Evolutionary conservation across 2,888 invertebrate species (phyloP).

Genomic region (Mesorhabditis sp.): DNA sequence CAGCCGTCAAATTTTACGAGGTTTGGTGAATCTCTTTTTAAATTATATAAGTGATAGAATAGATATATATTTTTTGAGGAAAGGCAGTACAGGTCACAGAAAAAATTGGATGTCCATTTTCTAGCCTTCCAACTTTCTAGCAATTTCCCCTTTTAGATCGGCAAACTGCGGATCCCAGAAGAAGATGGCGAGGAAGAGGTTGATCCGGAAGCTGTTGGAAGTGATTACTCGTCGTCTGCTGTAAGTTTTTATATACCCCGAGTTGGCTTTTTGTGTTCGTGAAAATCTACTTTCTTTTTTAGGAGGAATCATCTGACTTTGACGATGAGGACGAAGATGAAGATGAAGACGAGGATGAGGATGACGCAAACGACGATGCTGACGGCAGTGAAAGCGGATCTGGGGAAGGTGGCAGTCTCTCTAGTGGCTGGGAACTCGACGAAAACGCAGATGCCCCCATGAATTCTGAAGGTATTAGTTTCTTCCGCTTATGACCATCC

Average conservation of each 20-base stretch:
- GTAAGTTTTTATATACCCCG: no score
- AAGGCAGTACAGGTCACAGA: no score
- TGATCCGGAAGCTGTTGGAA: no score
- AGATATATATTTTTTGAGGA: no score
- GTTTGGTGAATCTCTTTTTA: neutral
- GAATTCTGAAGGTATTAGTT: neutral
- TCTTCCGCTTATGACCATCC: constrained; percentile 20
- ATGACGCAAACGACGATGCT: neutral
- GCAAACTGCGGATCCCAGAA: constrained; percentile 69
- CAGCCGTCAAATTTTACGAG: constrained; percentile 16
- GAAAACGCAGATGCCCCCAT: neutral
- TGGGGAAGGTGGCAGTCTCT: constrained; percentile 16
- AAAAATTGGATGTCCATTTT: no score
- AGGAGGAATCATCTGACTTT: constrained; percentile 59
- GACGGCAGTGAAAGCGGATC: constrained; percentile 11
- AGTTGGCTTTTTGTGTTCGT: no score
- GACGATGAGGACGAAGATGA: constrained; percentile 81
- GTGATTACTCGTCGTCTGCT: no score
- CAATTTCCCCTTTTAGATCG: constrained; percentile 69
- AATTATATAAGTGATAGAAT: no score
- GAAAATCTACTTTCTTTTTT: no score
- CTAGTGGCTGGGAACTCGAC: neutral
- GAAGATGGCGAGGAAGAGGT: constrained; percentile 13
- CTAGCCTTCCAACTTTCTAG: neutral
- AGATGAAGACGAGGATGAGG: constrained; percentile 57